phyloP scores from a whole-genome alignment of 1,140 invertebrate genomes.

The Galleria mellonella region DNA sequence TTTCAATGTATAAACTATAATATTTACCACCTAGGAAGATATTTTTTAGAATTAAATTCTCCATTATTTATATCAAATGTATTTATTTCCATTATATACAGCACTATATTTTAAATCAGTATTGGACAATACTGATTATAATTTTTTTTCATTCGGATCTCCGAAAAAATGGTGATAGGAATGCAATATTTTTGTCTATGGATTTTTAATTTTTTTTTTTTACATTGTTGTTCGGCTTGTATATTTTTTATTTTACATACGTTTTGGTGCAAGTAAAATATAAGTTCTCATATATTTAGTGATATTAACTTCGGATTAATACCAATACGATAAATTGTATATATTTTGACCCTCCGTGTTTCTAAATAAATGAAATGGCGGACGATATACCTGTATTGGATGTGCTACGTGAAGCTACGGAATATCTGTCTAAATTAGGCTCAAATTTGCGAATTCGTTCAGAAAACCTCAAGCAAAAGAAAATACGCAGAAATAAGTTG shows the following conservation, averaged over 20 bases:
- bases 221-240: not conserved
- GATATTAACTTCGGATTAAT: too few species aligned
- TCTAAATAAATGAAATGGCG: constrained; percentile 43
- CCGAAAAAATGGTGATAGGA: not conserved
- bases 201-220: constrained; percentile 22
- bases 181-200: constrained; percentile 31
- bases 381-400: constrained; percentile 46
- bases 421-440: constrained; percentile 64
- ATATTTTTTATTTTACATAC: not conserved
- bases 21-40: too few species aligned
- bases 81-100: not conserved
- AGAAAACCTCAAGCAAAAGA: constrained; percentile 47
- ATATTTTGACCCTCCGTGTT: not conserved
- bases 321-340: too few species aligned
- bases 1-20: not conserved
- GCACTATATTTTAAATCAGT: too few species aligned
- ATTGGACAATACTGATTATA: too few species aligned
- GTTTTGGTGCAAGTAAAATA: not conserved
- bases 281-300: not conserved
- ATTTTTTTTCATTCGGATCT: not conserved
- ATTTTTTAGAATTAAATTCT: too few species aligned
- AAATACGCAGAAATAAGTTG: constrained; percentile 48
- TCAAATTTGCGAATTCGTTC: constrained; percentile 49
- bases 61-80: too few species aligned
- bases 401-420: constrained; percentile 53